Evolutionary conservation across 2,797 vertebrate genomes (phyloP), one percentile per base, ranked within the genome.

Genomic region (Taenioides sp.): DNA sequence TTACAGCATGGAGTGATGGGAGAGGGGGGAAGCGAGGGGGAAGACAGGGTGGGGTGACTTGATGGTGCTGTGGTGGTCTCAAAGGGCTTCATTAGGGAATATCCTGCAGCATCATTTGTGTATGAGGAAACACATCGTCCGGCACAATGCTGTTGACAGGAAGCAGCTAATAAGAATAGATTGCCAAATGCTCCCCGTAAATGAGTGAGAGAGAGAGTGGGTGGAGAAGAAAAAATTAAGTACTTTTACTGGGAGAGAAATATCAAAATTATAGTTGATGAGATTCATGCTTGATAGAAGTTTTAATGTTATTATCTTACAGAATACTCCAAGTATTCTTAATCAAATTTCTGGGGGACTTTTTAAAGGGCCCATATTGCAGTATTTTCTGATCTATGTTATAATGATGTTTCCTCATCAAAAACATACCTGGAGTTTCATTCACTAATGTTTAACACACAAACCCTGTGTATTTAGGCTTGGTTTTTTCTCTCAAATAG

Each of bases 111-210:
- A 78, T 78, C 74, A 64, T 87, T 84, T 85, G 74, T 71, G 75
- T 82, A 74, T 68, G 79, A 67, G 73, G 67, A 73, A 80, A 68
- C 68, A 59, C 64, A 72, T 65, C 64, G 72, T 64, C 72, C 76
- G 76, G 77, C 50, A 25, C 75, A 75, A 74, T 65, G 54, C 49
- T 80, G 76, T 80, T 77, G 47, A 40, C 49, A 60, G 71, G 64
- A 65, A 55, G 47, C 22, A 57, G 20, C 78, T 89, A 92, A 90
- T 84, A 83, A 91, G 84, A 87, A 91, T 82, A 65, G 73, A 91
- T 85, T 62, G 75, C 72, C 3, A 1, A 63, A 64, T 59, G 57
- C 65, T 74, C 65, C 27, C 43, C 9, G 3, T 27, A 10, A 11
- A 63, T 40, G 31, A 37, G 20, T 18, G 2, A 37, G 40, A 43